Evolutionary conservation across 2,797 vertebrate genomes (phyloP), one percentile per base, ranked within the genome.

Genomic region (Micromesistius poutassou): DNA sequence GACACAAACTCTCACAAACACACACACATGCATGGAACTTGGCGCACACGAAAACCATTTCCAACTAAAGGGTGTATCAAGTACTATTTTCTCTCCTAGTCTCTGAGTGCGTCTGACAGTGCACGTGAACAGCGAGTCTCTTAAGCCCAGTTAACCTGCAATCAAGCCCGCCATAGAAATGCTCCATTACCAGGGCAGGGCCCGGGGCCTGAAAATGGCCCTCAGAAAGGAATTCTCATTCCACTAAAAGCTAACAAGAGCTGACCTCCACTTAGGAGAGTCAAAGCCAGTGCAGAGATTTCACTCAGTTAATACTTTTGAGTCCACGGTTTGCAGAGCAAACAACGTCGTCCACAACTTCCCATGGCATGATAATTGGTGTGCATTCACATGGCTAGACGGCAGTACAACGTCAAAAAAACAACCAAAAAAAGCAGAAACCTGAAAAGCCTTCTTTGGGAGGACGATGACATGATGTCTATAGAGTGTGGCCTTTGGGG

Each of bases 351-450:
- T 73, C 77, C 70, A 72, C 30, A 84, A 79, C 79, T 73, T 42
- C 33, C 55, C 4, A 81, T 75, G 82, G 77, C 80, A 78, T 77
- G 78, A 81, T 87, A 80, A 84, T 87, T 85, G 84, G 82, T 83
- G 80, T 78, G 81, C 31, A 76, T 74, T 42, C 70, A 78, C 77
- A 78, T 80, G 42, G 79, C 33, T 68, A 72, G 74, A 55, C 71
- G 76, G 77, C 76, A 74, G 71, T 80, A 16, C 12, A 30, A 76
- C 77, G 74, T 76, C 31, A 83, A 76, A 79, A 50, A 46, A 77
- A 42, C 12, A 14, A 19, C 6, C 13, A 72, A 30, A 19, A 9
- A 33, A 36, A 36, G 31, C 19, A 12, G 13, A 71, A 31, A 30
- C 55, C 22, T 25, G 55, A 71, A 74, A 40, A 73, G 33, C 71